A percentile compares a stretch with the other conserved stretches of the same genome.
phyloP scores from a whole-genome alignment of 2,113 vertebrate genomes.

The Spermophilus dauricus region DNA sequence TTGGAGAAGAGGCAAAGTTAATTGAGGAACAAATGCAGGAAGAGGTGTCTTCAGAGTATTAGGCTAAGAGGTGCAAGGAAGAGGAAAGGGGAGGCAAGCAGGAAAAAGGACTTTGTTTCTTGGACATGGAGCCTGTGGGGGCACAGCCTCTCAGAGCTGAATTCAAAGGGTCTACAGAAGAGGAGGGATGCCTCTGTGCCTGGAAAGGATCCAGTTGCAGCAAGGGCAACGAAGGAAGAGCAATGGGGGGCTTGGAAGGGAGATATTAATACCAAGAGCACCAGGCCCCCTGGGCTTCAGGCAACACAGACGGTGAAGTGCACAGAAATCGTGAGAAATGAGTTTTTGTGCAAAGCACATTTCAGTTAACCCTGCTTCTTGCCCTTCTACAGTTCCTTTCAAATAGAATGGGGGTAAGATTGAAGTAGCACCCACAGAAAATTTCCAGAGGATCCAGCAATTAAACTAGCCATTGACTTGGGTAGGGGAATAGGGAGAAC shows the following conservation, averaged over 20 bases:
- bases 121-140: too few species aligned
- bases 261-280: neutral
- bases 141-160: rapidly evolving
- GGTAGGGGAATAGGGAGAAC: neutral
- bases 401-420: rapidly evolving
- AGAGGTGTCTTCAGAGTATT: neutral
- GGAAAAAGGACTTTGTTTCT: neutral
- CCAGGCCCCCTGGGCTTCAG: neutral
- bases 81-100: neutral
- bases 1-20: neutral
- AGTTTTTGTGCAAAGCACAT: neutral
- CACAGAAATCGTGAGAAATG: neutral
- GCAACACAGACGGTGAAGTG: neutral
- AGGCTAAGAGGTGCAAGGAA: neutral
- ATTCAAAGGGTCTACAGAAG: neutral
- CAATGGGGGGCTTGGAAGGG: rapidly evolving
- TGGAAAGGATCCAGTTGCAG: rapidly evolving
- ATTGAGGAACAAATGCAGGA: neutral
- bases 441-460: neutral
- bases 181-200: neutral
- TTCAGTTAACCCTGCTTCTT: neutral
- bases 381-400: neutral
- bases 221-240: rapidly evolving
- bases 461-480: neutral
- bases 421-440: neutral